Conservation (phyloP, 2,797 vertebrate species). For the Myotis pilosus region DNA sequence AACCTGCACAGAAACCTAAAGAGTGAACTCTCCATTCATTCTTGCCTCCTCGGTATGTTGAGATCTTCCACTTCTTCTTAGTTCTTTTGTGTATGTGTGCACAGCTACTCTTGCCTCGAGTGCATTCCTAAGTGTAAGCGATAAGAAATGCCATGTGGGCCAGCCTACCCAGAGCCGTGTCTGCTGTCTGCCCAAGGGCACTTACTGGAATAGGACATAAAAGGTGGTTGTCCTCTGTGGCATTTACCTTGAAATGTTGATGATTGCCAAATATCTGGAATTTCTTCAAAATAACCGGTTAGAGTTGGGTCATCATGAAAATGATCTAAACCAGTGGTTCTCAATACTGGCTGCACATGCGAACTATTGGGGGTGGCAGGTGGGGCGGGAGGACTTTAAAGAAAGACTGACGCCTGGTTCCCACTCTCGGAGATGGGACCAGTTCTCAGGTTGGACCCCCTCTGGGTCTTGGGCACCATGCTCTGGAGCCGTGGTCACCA, state of each 20-base stretch:
- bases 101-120: not conserved
- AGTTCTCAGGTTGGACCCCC: too few species aligned
- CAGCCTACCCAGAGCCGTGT: not conserved
- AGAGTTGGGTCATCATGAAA: not conserved
- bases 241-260: slow-evolving; percentile 14
- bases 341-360: not conserved
- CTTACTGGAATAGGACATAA: not conserved
- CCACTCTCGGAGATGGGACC: not conserved
- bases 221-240: not conserved
- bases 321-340: not conserved
- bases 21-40: not conserved
- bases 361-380: not conserved
- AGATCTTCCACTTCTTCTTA: not conserved
- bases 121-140: not conserved
- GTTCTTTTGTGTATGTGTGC: not conserved
- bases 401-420: not conserved
- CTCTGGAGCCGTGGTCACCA: too few species aligned
- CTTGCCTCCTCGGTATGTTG: not conserved
- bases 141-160: not conserved
- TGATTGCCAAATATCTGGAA: not conserved
- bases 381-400: not conserved
- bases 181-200: not conserved
- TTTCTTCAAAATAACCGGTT: not conserved
- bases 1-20: not conserved
- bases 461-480: too few species aligned